phyloP scores from a whole-genome alignment of 2,888 invertebrate genomes.

The Drosophila atripex region DNA sequence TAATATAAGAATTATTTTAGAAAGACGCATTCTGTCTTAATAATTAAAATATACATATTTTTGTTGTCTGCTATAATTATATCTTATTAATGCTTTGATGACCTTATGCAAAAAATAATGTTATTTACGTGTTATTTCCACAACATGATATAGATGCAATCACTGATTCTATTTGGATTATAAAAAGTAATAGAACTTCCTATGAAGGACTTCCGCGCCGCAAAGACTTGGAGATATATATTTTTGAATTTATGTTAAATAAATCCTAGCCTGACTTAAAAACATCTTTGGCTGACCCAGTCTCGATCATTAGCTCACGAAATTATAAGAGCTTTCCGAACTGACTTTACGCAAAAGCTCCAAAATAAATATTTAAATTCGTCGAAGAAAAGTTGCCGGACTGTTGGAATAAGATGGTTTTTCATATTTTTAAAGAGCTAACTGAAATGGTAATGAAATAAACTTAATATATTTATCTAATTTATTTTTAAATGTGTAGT shows the following conservation, averaged over 20 bases:
- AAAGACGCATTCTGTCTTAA: no score
- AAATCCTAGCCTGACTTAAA: not conserved
- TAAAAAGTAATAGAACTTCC: not conserved
- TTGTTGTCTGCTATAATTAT: not conserved
- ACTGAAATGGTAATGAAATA: no score
- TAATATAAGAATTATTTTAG: no score
- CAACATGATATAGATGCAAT: not conserved
- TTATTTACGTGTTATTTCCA: not conserved
- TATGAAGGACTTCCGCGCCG: not conserved
- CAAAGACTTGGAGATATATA: not conserved
- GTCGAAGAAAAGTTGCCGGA: not conserved
- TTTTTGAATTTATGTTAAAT: not conserved
- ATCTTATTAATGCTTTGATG: not conserved
- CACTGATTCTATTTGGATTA: not conserved
- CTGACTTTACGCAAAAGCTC: not conserved
- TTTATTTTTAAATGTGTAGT: no score
- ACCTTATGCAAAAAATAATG: conserved; percentile 1
- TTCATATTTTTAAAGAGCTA: not conserved
- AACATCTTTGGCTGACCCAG: not conserved
- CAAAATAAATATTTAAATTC: not conserved
- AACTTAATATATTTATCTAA: no score
- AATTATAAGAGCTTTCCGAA: conserved; percentile 1
- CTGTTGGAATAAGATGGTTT: not conserved
- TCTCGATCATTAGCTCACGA: not conserved
- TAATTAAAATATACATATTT: no score